Conservation (phyloP, 2,888 invertebrate species). For the Athalia rosae region DNA sequence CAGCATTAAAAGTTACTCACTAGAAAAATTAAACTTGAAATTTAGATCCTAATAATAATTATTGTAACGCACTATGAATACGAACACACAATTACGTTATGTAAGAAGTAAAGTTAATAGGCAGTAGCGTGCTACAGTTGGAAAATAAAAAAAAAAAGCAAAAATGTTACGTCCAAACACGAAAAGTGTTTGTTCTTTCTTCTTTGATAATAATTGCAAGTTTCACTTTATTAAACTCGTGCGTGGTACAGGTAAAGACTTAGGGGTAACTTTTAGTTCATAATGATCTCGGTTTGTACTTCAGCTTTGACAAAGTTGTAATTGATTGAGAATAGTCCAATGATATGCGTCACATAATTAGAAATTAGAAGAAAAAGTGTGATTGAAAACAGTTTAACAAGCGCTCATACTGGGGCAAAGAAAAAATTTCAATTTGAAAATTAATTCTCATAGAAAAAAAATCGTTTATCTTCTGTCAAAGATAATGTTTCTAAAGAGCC, state of each 20-base stretch:
- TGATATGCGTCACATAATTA: conserved; percentile 22
- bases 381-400: conserved; percentile 11
- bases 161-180: conserved; percentile 25
- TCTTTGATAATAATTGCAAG: background rate
- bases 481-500: background rate
- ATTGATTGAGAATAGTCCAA: conserved; percentile 17
- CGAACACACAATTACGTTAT: conserved; percentile 41
- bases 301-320: conserved; percentile 11
- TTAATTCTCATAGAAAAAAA: too few relatives aligned
- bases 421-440: too few relatives aligned
- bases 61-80: conserved; percentile 42
- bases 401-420: background rate
- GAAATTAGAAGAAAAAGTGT: conserved; percentile 12
- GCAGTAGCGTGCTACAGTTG: conserved; percentile 48
- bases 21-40: conserved; percentile 10
- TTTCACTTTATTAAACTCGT: too few relatives aligned
- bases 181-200: background rate
- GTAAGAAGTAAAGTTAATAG: conserved; percentile 44
- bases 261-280: too few relatives aligned
- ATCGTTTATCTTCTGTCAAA: too few relatives aligned
- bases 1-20: background rate
- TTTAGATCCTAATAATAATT: conserved; percentile 27
- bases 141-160: background rate
- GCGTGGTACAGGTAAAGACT: too few relatives aligned
- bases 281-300: too few relatives aligned